Evolutionary conservation across 1,140 invertebrate genomes (phyloP).

Genomic region (Vanessa tameamea): DNA sequence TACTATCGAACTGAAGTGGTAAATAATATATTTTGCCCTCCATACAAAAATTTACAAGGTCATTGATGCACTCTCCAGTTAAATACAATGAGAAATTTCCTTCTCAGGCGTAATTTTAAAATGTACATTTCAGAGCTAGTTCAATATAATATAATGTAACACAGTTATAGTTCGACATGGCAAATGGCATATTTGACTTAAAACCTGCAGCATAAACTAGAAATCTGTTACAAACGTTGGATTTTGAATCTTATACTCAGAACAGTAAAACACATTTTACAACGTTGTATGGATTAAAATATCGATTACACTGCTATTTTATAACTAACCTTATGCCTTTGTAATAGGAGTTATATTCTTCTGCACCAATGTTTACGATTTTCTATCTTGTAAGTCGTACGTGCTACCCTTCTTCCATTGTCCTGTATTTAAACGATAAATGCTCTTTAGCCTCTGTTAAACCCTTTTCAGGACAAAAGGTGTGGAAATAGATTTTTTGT

Average conservation of each 20-base stretch:
- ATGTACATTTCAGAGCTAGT: background rate
- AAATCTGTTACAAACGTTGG: background rate
- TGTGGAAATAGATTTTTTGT: conserved; percentile 12
- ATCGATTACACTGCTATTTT: background rate
- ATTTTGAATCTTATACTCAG: background rate
- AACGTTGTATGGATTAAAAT: background rate
- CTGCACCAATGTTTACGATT: background rate
- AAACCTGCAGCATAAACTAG: background rate
- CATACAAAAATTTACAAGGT: no score
- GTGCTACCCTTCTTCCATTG: conserved; percentile 10
- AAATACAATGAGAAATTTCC: no score
- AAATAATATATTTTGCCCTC: no score
- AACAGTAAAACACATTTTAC: background rate
- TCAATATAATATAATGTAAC: background rate
- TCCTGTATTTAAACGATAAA: conserved; percentile 14
- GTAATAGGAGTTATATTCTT: background rate
- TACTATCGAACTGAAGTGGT: no score
- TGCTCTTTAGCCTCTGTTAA: conserved; percentile 7
- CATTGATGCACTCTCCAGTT: no score
- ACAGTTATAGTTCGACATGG: background rate
- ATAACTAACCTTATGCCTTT: background rate
- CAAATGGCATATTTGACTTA: conserved; percentile 1
- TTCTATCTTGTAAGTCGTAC: conserved; percentile 3
- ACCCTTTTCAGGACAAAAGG: conserved; percentile 13
- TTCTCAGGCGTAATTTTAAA: no score